These are phyloP conservation scores for Metacarcinus magister DNA, from an alignment of 2,888 invertebrate species.

Conservation along the genomic window DNA sequence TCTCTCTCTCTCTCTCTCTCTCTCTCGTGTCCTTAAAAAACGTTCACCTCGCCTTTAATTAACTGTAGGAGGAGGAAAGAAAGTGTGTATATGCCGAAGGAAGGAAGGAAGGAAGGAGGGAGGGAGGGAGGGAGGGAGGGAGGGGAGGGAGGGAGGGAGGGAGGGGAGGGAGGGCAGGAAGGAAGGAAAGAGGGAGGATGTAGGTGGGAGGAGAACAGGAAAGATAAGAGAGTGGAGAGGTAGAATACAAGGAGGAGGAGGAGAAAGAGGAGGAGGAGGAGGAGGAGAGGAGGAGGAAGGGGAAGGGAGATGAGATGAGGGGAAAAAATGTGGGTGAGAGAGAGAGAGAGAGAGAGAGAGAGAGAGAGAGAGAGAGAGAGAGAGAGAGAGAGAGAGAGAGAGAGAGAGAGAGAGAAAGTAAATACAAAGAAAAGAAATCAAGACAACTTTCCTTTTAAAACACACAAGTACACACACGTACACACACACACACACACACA, in stretches of 20 bases:
- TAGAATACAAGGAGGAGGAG: too few species aligned
- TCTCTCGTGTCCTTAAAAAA: neutral
- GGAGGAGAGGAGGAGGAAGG: too few species aligned
- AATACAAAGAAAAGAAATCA: too few species aligned
- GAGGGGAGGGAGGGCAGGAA: too few species aligned
- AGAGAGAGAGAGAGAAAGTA: neutral
- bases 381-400: slow-evolving; percentile 26
- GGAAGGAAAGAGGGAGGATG: too few species aligned
- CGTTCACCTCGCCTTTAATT: neutral
- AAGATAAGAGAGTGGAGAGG: too few species aligned
- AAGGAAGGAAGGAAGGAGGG: neutral
- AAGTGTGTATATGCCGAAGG: neutral
- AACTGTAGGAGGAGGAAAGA: neutral
- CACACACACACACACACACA: slow-evolving; percentile 51
- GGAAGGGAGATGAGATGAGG: too few species aligned
- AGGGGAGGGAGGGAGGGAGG: too few species aligned
- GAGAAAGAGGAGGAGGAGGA: too few species aligned
- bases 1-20: too few species aligned
- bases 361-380: neutral
- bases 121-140: neutral
- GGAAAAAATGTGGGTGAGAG: neutral
- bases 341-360: too few species aligned
- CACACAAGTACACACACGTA: slow-evolving; percentile 48
- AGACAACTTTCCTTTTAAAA: neutral
- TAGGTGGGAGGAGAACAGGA: too few species aligned